Evolutionary conservation across 2,797 vertebrate species (phyloP).

Genomic region (Propithecus perrieri): DNA sequence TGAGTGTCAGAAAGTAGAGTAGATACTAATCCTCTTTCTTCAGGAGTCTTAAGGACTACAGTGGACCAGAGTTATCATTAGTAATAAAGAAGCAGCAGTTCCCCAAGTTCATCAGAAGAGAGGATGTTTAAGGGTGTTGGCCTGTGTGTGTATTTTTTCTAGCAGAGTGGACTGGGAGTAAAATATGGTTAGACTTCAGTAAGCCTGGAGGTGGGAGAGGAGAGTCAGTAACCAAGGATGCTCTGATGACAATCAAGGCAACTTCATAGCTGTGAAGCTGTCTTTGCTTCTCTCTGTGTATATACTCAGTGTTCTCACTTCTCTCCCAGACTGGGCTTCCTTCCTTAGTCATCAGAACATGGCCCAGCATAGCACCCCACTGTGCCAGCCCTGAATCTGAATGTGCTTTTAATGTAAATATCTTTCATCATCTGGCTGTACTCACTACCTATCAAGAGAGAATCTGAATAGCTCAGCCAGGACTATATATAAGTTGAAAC

Average conservation of each 20-base stretch:
- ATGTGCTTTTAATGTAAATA: neutral
- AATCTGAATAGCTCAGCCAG: neutral
- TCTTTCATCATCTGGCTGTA: neutral
- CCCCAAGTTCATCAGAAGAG: neutral
- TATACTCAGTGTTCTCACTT: neutral
- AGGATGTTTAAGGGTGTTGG: neutral
- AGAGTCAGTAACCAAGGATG: neutral
- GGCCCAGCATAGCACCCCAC: neutral
- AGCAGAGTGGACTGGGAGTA: neutral
- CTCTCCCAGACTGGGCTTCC: neutral
- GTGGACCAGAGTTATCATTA: neutral
- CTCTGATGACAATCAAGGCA: neutral
- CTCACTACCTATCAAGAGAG: neutral
- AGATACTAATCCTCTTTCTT: neutral
- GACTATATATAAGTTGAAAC: neutral
- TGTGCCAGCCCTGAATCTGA: neutral
- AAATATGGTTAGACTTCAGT: neutral
- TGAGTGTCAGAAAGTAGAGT: neutral
- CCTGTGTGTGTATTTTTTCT: neutral
- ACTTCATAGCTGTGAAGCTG: neutral
- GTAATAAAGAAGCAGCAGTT: neutral
- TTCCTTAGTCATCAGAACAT: neutral
- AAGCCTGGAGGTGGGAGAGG: neutral
- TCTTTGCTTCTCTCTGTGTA: neutral
- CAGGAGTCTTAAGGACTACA: neutral